Base-by-base conservation (phyloP, 2,888 invertebrate species). In the Leptinotarsa haldemani region DNA sequence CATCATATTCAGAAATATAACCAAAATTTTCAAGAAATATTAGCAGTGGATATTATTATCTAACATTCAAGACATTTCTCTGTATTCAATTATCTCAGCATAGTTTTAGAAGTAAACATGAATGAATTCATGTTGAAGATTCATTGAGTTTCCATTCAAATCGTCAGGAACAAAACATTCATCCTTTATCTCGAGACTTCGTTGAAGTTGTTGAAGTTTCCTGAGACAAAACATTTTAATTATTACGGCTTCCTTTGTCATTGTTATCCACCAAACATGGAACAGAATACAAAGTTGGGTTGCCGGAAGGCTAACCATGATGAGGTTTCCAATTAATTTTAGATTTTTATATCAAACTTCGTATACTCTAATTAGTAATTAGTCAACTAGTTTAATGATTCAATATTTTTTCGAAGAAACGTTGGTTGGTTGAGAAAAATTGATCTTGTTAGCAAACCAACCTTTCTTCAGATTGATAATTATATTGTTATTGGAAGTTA, bases 181-280 rank as follows among this genome's bases (percentile, higher is more conserved):
- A 15, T 61, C n/a, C 30, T n/a, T 61, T 61, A 40, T 61, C 61
- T 40, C 30, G 40, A 61, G 40, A 61, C 15, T 30, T 61, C 61
- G 61, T 30, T 30, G 53, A 61, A 61, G 7, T 61, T 20, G n/a
- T 61, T 16, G n/a, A 61, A 30, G 61, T 61, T 61, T 40, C 13
- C 61, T n/a, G 40, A 61, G 61, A 61, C 61, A 40, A 61, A 16
- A 61, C n/a, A 30, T n/a, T 61, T 61, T 40, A 30, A 61, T 61
- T 61, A 61, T 30, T n/a, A 40, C 40, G 30, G n/a, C 40, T 61
- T 40, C n/a, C 61, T 61, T 61, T 61, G 61, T 61, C 40, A 61
- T 15, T 9, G 15, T 61, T n/a, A 61, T 15, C 30, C 13, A n/a
- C 61, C n/a, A 30, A 61, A 61, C 40, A 40, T 61, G 40, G 61